phyloP scores from a whole-genome alignment of 64 coral and sea anemone genomes.

The Pocillopora verrucosa region DNA sequence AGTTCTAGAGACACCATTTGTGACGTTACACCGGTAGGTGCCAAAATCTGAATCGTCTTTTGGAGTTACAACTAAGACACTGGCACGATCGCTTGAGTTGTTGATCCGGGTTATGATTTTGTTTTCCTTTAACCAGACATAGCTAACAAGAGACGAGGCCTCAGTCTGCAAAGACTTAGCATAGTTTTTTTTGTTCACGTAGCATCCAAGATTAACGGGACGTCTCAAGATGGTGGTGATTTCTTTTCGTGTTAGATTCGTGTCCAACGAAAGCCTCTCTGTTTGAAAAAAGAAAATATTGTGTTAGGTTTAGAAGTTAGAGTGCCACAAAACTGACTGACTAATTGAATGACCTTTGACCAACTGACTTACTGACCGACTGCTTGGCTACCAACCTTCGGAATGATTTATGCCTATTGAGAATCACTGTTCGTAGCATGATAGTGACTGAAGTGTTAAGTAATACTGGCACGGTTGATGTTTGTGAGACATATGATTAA shows the following conservation, averaged over 20 bases:
- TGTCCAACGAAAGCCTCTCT: constrained; percentile 12
- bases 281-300: background rate
- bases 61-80: constrained; percentile 30
- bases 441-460: no score
- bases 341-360: background rate
- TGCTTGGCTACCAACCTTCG: no score
- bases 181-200: constrained; percentile 18
- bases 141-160: background rate
- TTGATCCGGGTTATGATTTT: background rate
- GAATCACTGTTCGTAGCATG: no score
- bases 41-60: constrained; percentile 9
- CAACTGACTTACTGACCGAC: background rate
- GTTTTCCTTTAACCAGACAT: constrained; percentile 35
- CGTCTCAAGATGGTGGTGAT: background rate
- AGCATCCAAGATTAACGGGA: constrained; percentile 46
- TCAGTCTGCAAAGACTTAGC: background rate
- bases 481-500: no score
- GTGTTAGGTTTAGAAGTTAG: background rate
- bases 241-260: background rate
- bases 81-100: background rate
- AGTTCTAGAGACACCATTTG: constrained; percentile 31
- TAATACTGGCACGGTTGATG: no score
- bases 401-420: no score
- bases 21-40: constrained; percentile 20
- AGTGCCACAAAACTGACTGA: background rate